A percentile compares a stretch with the other conserved stretches of the same genome.
phyloP scores from a whole-genome alignment of 1,140 invertebrate genomes.

The Trichoplusia ni region DNA sequence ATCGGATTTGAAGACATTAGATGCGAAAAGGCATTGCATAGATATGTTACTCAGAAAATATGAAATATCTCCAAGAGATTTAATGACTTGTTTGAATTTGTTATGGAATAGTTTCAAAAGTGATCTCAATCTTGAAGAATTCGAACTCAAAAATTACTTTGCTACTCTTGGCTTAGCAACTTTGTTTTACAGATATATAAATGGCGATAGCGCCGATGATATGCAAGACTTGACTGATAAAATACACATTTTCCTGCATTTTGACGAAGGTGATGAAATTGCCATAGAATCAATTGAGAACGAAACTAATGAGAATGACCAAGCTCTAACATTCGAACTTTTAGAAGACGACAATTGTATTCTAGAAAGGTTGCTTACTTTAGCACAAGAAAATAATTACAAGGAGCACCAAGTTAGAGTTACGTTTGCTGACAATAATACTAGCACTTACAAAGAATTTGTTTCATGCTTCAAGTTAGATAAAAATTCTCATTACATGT shows the following conservation, averaged over 20 bases:
- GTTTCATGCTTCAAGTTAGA: slow-evolving; percentile 82
- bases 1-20: slow-evolving; percentile 88
- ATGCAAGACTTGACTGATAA: slow-evolving; percentile 54
- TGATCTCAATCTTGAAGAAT: slow-evolving; percentile 44
- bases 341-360: slow-evolving; percentile 64
- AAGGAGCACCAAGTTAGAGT: slow-evolving; percentile 66
- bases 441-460: slow-evolving; percentile 61
- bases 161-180: slow-evolving; percentile 57
- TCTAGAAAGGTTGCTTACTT: slow-evolving; percentile 65
- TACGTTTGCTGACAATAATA: slow-evolving; percentile 61
- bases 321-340: slow-evolving; percentile 22
- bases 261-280: slow-evolving; percentile 22
- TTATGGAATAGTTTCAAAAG: slow-evolving; percentile 71
- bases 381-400: slow-evolving; percentile 70
- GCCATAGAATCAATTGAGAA: slow-evolving; percentile 11
- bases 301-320: slow-evolving; percentile 12
- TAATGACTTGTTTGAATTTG: slow-evolving; percentile 80
- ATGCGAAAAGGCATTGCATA: slow-evolving; percentile 87
- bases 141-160: slow-evolving; percentile 63
- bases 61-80: slow-evolving; percentile 81
- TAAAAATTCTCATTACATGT: slow-evolving; percentile 52
- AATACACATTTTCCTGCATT: slow-evolving; percentile 41
- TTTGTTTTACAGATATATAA: slow-evolving; percentile 61
- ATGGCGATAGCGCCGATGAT: slow-evolving; percentile 51
- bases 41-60: slow-evolving; percentile 87